phyloP scores from a whole-genome alignment of 2,797 vertebrate genomes.

The Nyctalus aviator region DNA sequence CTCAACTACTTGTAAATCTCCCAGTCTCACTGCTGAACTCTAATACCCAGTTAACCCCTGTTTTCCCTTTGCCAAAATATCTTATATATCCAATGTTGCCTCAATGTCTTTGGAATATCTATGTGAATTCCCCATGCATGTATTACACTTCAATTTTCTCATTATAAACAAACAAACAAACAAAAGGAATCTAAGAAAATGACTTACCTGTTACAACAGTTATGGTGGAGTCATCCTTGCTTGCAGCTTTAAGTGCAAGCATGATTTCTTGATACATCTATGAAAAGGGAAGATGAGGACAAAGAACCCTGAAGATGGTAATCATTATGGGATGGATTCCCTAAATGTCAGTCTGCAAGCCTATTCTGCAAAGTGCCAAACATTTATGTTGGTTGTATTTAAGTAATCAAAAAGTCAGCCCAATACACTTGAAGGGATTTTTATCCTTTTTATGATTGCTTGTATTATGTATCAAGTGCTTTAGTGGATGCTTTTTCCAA shows the following conservation, averaged over 20 bases:
- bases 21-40: not conserved
- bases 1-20: not conserved
- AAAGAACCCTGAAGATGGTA: not conserved
- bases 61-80: not conserved
- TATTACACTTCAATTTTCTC: not conserved
- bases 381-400: not conserved
- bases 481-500: not conserved
- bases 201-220: constrained; percentile 94
- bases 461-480: not conserved
- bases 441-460: not conserved
- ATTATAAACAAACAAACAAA: not conserved
- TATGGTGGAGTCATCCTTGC: constrained; percentile 90
- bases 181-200: not conserved
- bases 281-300: not conserved
- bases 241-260: constrained; percentile 91
- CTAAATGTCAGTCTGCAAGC: not conserved
- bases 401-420: not conserved
- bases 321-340: not conserved
- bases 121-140: not conserved
- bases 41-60: not conserved
- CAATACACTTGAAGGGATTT: not conserved
- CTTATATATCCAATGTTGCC: not conserved
- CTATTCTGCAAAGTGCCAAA: not conserved
- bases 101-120: not conserved
- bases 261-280: constrained; percentile 96